Evolutionary conservation across 2,888 invertebrate species (phyloP), one percentile per base, ranked within the genome.

Genomic region (Dicranocentrus wangi): DNA sequence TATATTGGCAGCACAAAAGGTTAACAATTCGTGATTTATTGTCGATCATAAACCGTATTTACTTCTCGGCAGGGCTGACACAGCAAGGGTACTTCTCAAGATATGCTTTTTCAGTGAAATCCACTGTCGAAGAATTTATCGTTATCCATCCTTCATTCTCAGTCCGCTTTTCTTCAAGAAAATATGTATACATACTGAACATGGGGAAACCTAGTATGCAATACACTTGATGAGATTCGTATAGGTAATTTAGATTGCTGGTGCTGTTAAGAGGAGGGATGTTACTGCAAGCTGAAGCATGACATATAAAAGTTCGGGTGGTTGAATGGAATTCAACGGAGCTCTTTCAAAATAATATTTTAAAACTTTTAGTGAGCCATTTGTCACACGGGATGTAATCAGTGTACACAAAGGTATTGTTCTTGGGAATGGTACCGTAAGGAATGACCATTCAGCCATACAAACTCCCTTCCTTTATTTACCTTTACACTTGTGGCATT

Each of bases 11-110:
- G 25, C 58, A 76, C 28, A 61, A 78, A 65, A 68, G 68, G 47
- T 73, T 58, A 83, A 83, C 55, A 63, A 71, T 70, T 60, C 53
- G 61, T 83, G 83, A 83, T 83, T 83, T 83, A 83, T 78, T 28
- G 72, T 72, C 71, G 19, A 63, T 81, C 83, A 66, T 83, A 83
- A 83, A 82, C 65, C 70, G 70, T 79, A 78, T 78, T 80, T 82
- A 72, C 69, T 83, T 77, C 77, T 83, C 76, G 66, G 23, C 58
- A 75, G 63, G 63, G 53, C 72, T 43, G 5, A 47, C 72, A 32
- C 72, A 72, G 63, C 32, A 21, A 63, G 51, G 23, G 28, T 32
- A 71, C 70, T 32, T 17, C 19, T 8, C 23, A 7, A 47, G 47
- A 10, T 47, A 3, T 47, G 47, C 15, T 47, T n/a, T 10, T 32